These are phyloP conservation scores for Porites lutea DNA, from an alignment of 64 coral and sea anemone genomes.

Conservation along the genomic window DNA sequence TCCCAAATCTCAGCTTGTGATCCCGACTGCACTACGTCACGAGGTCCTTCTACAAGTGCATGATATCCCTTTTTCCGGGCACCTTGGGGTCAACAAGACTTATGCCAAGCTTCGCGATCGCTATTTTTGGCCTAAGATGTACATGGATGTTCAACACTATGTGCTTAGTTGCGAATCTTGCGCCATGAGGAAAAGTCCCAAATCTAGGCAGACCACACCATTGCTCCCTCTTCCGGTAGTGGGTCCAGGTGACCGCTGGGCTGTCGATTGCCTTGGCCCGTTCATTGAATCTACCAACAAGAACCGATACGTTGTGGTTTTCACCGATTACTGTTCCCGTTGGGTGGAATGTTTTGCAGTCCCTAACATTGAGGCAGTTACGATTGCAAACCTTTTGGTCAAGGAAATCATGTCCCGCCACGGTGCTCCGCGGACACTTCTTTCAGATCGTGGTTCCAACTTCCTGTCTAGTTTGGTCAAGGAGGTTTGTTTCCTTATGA, in stretches of 20 bases:
- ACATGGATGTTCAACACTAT: neutral
- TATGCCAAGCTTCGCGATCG: neutral
- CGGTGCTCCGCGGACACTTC: neutral
- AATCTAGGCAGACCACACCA: neutral
- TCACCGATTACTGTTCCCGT: neutral
- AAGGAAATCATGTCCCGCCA: neutral
- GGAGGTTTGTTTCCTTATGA: constrained; percentile 3
- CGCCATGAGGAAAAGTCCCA: neutral
- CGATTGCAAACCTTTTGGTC: neutral
- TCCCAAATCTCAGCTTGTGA: constrained; percentile 15
- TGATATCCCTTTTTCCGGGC: constrained; percentile 14
- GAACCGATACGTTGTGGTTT: neutral
- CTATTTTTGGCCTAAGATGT: neutral
- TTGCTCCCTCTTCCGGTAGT: neutral
- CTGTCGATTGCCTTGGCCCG: neutral
- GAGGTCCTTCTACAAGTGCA: constrained; percentile 3
- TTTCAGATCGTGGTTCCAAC: constrained; percentile 24
- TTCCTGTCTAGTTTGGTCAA: neutral
- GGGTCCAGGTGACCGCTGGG: neutral
- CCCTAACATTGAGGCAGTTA: neutral
- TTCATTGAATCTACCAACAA: neutral
- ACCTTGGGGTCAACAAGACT: constrained; percentile 13
- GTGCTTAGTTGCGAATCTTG: neutral
- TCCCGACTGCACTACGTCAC: neutral
- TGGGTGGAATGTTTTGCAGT: constrained; percentile 8